Evolutionary conservation across 30 jellyfish, hydroid and myxozoan genomes (phyloP).

Genomic region (Pelagia noctiluca): DNA sequence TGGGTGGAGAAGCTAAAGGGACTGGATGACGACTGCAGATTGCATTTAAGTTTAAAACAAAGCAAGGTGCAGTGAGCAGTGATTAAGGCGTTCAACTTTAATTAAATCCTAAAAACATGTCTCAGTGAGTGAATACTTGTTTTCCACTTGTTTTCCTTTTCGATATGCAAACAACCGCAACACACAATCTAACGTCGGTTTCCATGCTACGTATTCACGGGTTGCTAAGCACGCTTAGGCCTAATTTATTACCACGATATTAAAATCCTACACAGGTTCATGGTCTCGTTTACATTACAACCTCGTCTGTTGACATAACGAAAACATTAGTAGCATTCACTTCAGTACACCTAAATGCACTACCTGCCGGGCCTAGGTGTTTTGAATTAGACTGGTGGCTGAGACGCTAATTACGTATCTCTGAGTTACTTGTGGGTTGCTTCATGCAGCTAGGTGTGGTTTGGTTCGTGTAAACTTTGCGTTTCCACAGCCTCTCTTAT

Average conservation of each 20-base stretch:
- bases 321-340: neutral
- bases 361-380: neutral
- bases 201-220: neutral
- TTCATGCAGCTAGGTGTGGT: no score
- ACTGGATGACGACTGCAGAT: no score
- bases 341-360: neutral
- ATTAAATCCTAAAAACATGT: neutral
- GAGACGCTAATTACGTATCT: neutral
- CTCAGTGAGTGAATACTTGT: neutral
- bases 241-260: neutral
- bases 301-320: neutral
- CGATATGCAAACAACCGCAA: no score
- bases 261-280: neutral
- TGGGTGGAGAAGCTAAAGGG: no score
- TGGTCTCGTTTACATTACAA: neutral
- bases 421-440: neutral
- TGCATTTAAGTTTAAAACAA: no score
- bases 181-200: neutral
- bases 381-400: neutral
- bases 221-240: neutral
- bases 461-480: no score
- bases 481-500: no score
- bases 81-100: neutral
- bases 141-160: neutral
- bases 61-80: no score